phyloP scores from a whole-genome alignment of 2,113 vertebrate species.

The Alces alces region DNA sequence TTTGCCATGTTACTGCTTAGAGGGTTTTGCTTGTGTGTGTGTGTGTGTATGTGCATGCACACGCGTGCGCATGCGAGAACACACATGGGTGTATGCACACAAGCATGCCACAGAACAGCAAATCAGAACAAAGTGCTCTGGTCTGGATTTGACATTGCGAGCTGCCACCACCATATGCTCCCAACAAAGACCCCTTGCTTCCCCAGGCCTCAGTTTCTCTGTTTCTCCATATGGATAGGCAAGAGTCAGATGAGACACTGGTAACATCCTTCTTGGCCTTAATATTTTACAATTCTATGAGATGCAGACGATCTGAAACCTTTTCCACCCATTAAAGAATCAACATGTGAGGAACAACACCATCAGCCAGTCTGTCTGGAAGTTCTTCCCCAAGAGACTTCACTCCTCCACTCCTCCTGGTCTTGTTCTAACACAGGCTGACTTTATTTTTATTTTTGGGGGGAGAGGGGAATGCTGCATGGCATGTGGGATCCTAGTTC shows the following conservation, averaged over 20 bases:
- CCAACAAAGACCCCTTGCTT: neutral
- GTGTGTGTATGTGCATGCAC: too few relatives aligned
- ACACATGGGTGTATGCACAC: neutral
- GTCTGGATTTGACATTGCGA: neutral
- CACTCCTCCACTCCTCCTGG: neutral
- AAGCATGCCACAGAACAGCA: neutral
- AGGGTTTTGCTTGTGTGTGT: neutral
- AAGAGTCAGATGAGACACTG: neutral
- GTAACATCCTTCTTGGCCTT: neutral
- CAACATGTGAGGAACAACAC: neutral
- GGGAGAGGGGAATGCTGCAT: neutral
- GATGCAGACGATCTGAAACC: neutral
- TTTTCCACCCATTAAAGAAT: neutral
- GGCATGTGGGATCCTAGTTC: neutral
- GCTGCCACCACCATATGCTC: neutral
- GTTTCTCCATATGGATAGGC: neutral
- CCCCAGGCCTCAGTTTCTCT: neutral
- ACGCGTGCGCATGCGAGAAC: rapidly evolving
- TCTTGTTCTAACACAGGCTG: neutral
- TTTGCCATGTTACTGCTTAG: neutral
- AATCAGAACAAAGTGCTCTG: neutral
- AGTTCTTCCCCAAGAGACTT: neutral
- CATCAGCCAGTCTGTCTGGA: neutral
- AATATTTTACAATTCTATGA: neutral
- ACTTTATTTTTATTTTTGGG: neutral